Evolutionary conservation across 2,797 vertebrate species (phyloP), one percentile per base, ranked within the genome.

Genomic region (Pipistrellus pipistrellus): DNA sequence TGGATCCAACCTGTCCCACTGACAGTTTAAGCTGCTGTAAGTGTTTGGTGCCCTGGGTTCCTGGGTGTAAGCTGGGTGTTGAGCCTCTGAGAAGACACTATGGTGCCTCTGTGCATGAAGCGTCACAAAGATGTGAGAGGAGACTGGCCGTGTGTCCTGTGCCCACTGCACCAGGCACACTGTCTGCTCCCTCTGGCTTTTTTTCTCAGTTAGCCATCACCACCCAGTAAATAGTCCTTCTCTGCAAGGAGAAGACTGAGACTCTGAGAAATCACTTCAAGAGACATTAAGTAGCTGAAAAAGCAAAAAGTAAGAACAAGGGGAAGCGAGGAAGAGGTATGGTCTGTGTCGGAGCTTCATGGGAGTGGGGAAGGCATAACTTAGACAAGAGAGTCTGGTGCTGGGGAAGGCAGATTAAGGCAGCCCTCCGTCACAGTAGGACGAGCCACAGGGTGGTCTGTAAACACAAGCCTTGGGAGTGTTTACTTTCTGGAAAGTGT

Each of bases 401-500:
- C 8, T 23, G 3, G 10, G 48, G 44, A 51, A 6, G 18, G 9
- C 14, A 48, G 51, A n/a, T 20, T 4, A 1, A 41, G 81, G 32
- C 84, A 86, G 51, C 46, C 53, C 44, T 75, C 0, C 10, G 7
- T 92, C 85, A 75, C 9, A 59, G 35, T 27, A 46, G 41, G 32
- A 59, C 5, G 12, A 72, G 25, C 35, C 35, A 12, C 30, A 6
- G 75, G 44, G 35, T 44, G 44, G 46, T 81, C 72, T 80, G n/a
- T 62, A 89, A 95, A 96, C 88, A 94, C 41, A 77, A 14, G 51
- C 32, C 48, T 41, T 8, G 2, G 9, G 12, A 82, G 41, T 62
- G 88, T 91, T 95, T 88, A 90, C 57, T 77, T 87, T 85, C 68
- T 72, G 46, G 21, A 72, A 87, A 94, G 25, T 35, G 1, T 17